Percentiles rank a stretch among this genome's conserved stretches.
Evolutionary conservation across 2,888 invertebrate genomes (phyloP).

Genomic region (Xestia sexstrigata): DNA sequence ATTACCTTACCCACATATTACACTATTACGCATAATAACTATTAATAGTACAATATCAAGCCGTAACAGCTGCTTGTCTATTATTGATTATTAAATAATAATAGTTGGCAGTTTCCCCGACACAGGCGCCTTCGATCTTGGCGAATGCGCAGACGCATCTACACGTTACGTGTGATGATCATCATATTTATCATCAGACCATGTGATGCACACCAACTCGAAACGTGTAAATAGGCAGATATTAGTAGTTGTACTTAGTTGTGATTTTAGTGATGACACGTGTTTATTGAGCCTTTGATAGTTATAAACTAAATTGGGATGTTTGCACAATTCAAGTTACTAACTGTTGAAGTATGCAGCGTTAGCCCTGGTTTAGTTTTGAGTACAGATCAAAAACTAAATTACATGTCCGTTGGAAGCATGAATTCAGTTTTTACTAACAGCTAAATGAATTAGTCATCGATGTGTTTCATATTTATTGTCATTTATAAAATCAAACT

Average conservation of each 20-base stretch:
- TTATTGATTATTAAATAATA: conserved; percentile 58
- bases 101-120: conserved; percentile 39
- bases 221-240: background rate
- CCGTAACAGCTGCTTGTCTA: conserved; percentile 34
- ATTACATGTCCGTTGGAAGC: too few species aligned
- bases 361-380: too few species aligned
- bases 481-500: background rate
- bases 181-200: conserved; percentile 3
- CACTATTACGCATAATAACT: conserved; percentile 26
- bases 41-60: conserved; percentile 33
- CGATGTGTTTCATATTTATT: background rate
- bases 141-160: conserved; percentile 21
- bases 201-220: conserved; percentile 20
- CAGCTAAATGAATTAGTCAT: background rate
- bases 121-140: conserved; percentile 33
- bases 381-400: too few species aligned
- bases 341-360: too few species aligned
- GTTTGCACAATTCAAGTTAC: background rate
- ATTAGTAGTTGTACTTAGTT: background rate
- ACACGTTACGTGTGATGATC: conserved; percentile 1
- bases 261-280: background rate
- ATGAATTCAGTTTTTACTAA: background rate
- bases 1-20: conserved; percentile 6
- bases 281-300: background rate
- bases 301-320: background rate